Base-by-base conservation (phyloP, 1,140 invertebrate species). In the Bicyclus anynana region DNA sequence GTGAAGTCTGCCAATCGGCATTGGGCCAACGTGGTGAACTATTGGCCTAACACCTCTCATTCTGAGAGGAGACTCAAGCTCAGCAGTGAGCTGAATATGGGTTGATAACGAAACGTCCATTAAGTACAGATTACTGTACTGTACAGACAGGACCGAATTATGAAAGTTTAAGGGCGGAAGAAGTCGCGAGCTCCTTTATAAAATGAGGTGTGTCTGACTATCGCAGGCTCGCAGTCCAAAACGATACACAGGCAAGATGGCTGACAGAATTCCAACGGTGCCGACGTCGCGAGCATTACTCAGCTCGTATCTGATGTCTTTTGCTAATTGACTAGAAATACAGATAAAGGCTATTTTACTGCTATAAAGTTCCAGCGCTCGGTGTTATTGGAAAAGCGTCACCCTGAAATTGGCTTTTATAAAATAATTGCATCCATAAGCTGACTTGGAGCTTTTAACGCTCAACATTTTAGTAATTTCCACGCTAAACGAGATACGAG, bases 251-350 rank as follows among this genome's bases (percentile, higher is more conserved):
- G 49, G 37, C 38, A 18, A 59, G 54, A 29, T 59, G 49, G 17
- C 57, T 48, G 58, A 44, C 47, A 59, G 17, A 44, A 49, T 54
- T 57, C 60, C 61, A 38, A 18, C 9, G 21, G 18, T 46, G 29
- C 65, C 65, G 65, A 59, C 68, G 61, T 46, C 27, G 48, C 63
- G 1, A 37, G 69, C 77, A 85, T 85, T 81, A 81, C 67, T 85
- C 78, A 80, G 61, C 44, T 59, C 56, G 58, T 80, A 83, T 83
- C 82, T 74, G 75, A 81, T 85, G 68, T 63, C 72, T 73, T 74
- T 66, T 67, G 72, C 76, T 83, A 85, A 85, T 81, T 83, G 80
- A 77, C 80, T 76, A 80, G 82, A 81, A 82, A 74, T 78, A 75
- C 65, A 76, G 80, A 85, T 83, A 78, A 78, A 74, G 60, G 65